A percentile compares a stretch with the other conserved stretches of the same genome.
These are phyloP conservation scores for Acipenser ruthenus DNA, from an alignment of 2,797 vertebrate species.

Conservation along the genomic window DNA sequence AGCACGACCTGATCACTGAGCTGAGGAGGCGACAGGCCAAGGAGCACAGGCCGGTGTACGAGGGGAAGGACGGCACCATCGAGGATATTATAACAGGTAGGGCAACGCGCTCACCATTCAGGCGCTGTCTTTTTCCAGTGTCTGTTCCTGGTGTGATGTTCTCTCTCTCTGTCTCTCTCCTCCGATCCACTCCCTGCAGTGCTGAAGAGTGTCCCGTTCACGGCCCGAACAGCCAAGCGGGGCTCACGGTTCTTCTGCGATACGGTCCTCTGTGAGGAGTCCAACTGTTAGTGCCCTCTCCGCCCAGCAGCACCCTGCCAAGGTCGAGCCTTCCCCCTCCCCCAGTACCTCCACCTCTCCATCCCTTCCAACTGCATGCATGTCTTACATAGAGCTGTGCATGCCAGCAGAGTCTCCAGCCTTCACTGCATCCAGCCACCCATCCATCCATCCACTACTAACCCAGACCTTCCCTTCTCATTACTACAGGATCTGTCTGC, in stretches of 20 bases:
- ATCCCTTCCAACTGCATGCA: constrained; percentile 23
- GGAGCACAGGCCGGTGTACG: constrained; percentile 90
- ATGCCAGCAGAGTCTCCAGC: constrained; percentile 56
- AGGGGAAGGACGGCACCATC: constrained; percentile 94
- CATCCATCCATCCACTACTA: constrained; percentile 4
- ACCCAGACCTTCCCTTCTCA: too few species aligned
- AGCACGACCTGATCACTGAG: constrained; percentile 91
- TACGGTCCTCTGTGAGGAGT: constrained; percentile 90
- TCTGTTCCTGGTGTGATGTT: constrained; percentile 1
- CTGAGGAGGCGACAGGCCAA: constrained; percentile 85
- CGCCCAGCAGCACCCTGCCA: constrained; percentile 13
- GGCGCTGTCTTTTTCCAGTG: accelerated
- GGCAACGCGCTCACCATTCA: constrained; percentile 36
- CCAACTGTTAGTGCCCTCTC: constrained; percentile 79
- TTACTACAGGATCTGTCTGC: not conserved
- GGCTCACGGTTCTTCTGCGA: constrained; percentile 97
- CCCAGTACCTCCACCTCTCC: constrained; percentile 43
- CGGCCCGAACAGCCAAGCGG: constrained; percentile 94
- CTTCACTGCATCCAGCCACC: constrained; percentile 37
- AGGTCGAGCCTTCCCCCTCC: constrained; percentile 11
- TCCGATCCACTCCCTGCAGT: constrained; percentile 61
- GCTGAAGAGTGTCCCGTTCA: constrained; percentile 97
- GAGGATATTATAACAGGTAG: constrained; percentile 97
- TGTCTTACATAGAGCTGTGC: constrained; percentile 33
- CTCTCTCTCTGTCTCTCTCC: constrained; percentile 29